phyloP scores from a whole-genome alignment of 1,140 invertebrate genomes.

The Drosophila nigrodunni region DNA sequence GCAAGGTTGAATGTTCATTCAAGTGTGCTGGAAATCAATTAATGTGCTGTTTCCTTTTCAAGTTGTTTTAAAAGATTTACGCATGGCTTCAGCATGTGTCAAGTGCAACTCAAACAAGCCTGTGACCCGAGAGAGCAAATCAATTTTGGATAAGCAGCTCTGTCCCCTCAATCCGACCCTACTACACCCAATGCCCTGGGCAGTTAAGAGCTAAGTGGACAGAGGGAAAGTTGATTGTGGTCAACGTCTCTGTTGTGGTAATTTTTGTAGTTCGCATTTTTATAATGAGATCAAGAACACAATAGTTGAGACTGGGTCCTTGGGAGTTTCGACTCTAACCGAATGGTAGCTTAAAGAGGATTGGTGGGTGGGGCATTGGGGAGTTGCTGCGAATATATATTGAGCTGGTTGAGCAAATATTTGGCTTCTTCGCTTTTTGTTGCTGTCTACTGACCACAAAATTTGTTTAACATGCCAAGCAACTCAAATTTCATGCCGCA shows the following conservation, averaged over 20 bases:
- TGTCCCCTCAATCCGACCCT: background rate
- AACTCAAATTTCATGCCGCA: slow-evolving; percentile 77
- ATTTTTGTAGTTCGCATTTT: slow-evolving; percentile 56
- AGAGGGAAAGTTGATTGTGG: background rate
- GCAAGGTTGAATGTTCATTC: slow-evolving; percentile 49
- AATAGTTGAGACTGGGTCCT: slow-evolving; percentile 28
- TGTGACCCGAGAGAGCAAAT: slow-evolving; percentile 62
- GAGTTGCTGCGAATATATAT: slow-evolving; percentile 7
- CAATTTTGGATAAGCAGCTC: slow-evolving; percentile 56
- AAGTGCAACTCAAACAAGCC: slow-evolving; percentile 75
- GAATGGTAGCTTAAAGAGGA: background rate
- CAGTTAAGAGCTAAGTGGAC: background rate
- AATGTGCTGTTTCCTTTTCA: slow-evolving; percentile 65
- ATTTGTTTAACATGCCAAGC: slow-evolving; percentile 63
- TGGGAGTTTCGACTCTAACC: background rate
- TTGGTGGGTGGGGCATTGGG: background rate
- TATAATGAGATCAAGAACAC: slow-evolving; percentile 75
- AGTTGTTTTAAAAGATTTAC: slow-evolving; percentile 72
- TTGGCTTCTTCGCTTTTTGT: slow-evolving; percentile 60
- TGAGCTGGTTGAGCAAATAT: slow-evolving; percentile 72
- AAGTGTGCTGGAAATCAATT: slow-evolving; percentile 73
- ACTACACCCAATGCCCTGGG: background rate
- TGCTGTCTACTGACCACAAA: slow-evolving; percentile 71
- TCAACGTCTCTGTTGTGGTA: slow-evolving; percentile 30
- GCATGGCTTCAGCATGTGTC: slow-evolving; percentile 75